Conservation (phyloP, 2,113 vertebrate species). For the Thunnus thynnus region DNA sequence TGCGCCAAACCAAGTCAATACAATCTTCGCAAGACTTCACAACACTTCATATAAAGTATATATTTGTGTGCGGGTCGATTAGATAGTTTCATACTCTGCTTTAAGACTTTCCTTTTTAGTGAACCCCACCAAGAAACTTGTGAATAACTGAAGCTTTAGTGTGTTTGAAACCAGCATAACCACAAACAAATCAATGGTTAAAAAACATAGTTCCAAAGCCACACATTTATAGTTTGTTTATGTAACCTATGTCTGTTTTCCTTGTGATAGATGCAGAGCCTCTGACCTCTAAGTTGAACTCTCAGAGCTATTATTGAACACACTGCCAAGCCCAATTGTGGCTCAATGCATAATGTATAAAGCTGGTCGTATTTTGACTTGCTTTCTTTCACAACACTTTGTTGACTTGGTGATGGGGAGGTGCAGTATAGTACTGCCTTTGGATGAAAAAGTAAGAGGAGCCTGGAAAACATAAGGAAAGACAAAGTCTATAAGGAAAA, state of each 20-base stretch:
- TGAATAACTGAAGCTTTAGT: neutral
- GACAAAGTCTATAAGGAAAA: neutral
- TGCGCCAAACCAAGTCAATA: neutral
- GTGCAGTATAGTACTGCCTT: neutral
- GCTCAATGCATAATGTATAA: conserved; percentile 52
- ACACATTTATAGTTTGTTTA: conserved; percentile 5
- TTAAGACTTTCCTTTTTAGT: neutral
- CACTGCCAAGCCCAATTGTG: conserved; percentile 1
- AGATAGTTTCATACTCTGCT: neutral
- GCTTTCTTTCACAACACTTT: conserved; percentile 23
- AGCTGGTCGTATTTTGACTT: conserved; percentile 16
- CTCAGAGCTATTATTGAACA: conserved; percentile 50
- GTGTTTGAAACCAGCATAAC: neutral
- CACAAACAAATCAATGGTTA: neutral
- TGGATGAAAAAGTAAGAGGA: conserved; percentile 11
- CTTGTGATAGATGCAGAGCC: neutral
- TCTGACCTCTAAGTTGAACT: conserved; percentile 51
- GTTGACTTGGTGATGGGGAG: conserved; percentile 24
- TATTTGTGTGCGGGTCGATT: neutral
- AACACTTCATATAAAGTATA: neutral
- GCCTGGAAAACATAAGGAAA: neutral
- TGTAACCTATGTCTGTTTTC: conserved; percentile 9
- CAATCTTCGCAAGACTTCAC: neutral
- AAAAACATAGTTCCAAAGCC: neutral
- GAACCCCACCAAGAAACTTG: neutral